Conservation (phyloP, 2,113 vertebrate species). For the Lethenteron reissneri region DNA sequence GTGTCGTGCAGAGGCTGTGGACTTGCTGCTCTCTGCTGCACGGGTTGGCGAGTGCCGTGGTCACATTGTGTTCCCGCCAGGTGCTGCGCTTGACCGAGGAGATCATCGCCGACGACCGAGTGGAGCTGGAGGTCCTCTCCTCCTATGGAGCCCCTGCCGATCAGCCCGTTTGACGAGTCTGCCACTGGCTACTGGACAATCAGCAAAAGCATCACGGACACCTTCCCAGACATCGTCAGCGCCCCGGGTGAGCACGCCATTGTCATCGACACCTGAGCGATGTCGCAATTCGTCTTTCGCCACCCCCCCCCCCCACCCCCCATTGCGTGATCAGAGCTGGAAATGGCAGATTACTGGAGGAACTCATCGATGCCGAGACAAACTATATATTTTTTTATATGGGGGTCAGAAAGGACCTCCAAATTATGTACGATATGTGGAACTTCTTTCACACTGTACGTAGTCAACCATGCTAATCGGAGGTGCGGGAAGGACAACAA, state of each 20-base stretch:
- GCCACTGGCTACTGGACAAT: neutral
- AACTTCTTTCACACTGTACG: too few relatives aligned
- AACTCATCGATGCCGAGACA: too few relatives aligned
- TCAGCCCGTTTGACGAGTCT: conserved; percentile 23
- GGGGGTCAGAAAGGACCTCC: too few relatives aligned
- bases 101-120: conserved; percentile 42
- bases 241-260: neutral
- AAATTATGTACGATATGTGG: too few relatives aligned
- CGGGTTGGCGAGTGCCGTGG: conserved; percentile 11
- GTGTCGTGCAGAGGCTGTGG: conserved; percentile 14
- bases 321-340: too few relatives aligned
- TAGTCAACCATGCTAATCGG: too few relatives aligned
- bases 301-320: too few relatives aligned
- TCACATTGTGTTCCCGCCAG: conserved; percentile 19
- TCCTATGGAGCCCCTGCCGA: conserved; percentile 47
- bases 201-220: neutral
- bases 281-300: too few relatives aligned
- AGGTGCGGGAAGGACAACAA: too few relatives aligned
- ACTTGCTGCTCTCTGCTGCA: conserved; percentile 10
- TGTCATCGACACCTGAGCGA: too few relatives aligned
- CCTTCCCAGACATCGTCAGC: conserved; percentile 4
- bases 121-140: conserved; percentile 34
- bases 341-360: too few relatives aligned
- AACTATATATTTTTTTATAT: too few relatives aligned
- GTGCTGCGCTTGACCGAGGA: conserved; percentile 34